Conservation (phyloP, 2,888 invertebrate species). For the Pomacea canaliculata region DNA sequence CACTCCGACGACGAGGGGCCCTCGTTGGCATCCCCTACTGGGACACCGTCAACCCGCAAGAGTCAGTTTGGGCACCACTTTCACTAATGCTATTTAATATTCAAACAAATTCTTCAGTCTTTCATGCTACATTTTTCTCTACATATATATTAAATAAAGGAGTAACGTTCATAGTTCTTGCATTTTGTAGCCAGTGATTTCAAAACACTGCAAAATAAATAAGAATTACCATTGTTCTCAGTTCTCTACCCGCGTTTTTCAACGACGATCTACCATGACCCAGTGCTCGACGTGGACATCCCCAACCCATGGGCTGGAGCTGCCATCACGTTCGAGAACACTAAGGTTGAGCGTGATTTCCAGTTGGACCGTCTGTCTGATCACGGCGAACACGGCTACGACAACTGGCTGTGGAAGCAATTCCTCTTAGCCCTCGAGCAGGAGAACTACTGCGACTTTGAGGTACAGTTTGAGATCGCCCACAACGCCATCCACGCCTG, state of each 20-base stretch:
- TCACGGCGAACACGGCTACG: constrained; percentile 25
- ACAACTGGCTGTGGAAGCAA: constrained; percentile 41
- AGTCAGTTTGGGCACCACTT: background rate
- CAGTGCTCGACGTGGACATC: constrained; percentile 18
- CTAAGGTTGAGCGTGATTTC: constrained; percentile 32
- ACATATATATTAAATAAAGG: background rate
- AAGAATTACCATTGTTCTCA: background rate
- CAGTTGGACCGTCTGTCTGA: constrained; percentile 17
- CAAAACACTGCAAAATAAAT: too few species aligned
- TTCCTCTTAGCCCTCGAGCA: constrained; percentile 37
- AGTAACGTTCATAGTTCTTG: too few species aligned
- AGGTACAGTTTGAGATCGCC: constrained; percentile 41
- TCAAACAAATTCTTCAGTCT: background rate
- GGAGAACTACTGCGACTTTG: constrained; percentile 37
- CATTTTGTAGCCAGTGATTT: too few species aligned
- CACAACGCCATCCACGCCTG: constrained; percentile 42
- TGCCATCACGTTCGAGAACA: constrained; percentile 33
- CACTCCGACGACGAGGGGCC: constrained; percentile 38
- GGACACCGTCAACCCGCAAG: constrained; percentile 27
- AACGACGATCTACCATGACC: constrained; percentile 29
- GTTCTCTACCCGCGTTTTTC: constrained; percentile 31
- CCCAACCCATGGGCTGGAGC: constrained; percentile 38
- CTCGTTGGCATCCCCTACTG: constrained; percentile 39
- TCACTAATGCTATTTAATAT: background rate
- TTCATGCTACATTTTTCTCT: background rate